These are phyloP conservation scores for Glareola pratincola DNA, from an alignment of 2,113 vertebrate species.

Conservation along the genomic window DNA sequence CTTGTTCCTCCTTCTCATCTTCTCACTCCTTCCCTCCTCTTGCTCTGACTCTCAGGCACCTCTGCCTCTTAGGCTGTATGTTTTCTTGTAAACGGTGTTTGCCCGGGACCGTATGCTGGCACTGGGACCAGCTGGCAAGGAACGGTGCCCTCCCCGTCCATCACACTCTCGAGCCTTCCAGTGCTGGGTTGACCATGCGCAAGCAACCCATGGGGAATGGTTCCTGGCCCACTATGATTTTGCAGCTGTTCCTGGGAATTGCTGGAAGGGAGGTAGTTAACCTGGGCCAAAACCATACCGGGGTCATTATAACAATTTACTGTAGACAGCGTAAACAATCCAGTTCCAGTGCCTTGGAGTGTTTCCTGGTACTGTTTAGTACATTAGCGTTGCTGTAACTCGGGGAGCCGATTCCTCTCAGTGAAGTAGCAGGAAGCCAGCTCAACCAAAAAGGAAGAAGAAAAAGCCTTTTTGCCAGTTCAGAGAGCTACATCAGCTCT, in stretches of 20 bases:
- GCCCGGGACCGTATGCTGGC: background rate
- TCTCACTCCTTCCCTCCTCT: background rate
- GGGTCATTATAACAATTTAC: slow-evolving; percentile 9
- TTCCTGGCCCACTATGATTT: background rate
- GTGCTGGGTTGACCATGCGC: background rate
- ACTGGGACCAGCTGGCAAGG: background rate
- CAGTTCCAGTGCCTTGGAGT: background rate
- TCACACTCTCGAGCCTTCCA: background rate
- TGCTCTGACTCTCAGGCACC: background rate
- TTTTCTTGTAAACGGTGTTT: background rate
- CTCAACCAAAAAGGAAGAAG: background rate
- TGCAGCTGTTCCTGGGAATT: slow-evolving; percentile 17
- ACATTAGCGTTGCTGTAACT: background rate
- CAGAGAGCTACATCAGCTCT: background rate
- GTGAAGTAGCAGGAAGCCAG: background rate
- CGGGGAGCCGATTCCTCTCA: background rate
- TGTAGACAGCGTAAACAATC: background rate
- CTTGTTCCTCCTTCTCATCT: background rate
- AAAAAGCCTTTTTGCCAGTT: background rate
- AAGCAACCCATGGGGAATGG: background rate
- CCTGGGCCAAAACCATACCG: background rate
- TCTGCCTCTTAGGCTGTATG: background rate
- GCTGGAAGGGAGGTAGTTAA: slow-evolving; percentile 6
- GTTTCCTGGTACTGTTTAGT: slow-evolving; percentile 21
- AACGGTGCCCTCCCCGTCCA: background rate